A percentile compares a stretch with the other conserved stretches of the same genome.
These are phyloP conservation scores for Athalia circularis DNA, from an alignment of 2,888 invertebrate genomes.

Conservation along the genomic window DNA sequence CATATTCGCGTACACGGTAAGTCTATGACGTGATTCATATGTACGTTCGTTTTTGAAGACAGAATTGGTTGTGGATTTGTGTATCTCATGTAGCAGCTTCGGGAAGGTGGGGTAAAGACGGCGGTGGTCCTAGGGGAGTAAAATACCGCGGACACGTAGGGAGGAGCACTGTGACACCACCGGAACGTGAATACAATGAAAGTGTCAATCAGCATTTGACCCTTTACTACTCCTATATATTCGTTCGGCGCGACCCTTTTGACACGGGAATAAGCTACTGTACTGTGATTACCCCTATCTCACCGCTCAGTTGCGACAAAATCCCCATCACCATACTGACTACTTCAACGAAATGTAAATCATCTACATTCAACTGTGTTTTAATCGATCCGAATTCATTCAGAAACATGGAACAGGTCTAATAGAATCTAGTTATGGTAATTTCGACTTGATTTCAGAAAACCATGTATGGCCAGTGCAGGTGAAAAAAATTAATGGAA, in stretches of 20 bases:
- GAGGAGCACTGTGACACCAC: constrained; percentile 39
- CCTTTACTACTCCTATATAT: neutral
- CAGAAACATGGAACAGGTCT: too few species aligned
- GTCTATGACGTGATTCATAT: constrained; percentile 12
- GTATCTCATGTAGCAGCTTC: constrained; percentile 17
- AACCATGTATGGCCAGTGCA: too few species aligned
- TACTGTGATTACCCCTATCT: constrained; percentile 16
- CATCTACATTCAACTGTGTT: neutral
- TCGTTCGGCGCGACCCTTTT: constrained; percentile 27
- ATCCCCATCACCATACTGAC: constrained; percentile 9
- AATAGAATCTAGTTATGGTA: too few species aligned
- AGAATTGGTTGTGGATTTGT: constrained; percentile 23
- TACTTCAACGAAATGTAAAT: neutral
- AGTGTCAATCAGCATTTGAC: constrained; percentile 43
- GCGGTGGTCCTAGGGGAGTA: constrained; percentile 29
- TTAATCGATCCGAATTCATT: neutral
- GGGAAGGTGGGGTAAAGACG: constrained; percentile 30
- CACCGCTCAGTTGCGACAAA: constrained; percentile 19
- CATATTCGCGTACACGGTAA: constrained; percentile 11
- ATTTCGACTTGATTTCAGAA: too few species aligned
- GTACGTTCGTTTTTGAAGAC: neutral
- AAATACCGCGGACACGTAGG: constrained; percentile 19
- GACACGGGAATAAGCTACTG: constrained; percentile 20
- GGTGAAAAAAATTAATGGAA: neutral
- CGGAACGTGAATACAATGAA: constrained; percentile 24